A percentile compares a stretch with the other conserved stretches of the same genome.
phyloP scores from a whole-genome alignment of 2,888 invertebrate species.

The Baccha elongata region DNA sequence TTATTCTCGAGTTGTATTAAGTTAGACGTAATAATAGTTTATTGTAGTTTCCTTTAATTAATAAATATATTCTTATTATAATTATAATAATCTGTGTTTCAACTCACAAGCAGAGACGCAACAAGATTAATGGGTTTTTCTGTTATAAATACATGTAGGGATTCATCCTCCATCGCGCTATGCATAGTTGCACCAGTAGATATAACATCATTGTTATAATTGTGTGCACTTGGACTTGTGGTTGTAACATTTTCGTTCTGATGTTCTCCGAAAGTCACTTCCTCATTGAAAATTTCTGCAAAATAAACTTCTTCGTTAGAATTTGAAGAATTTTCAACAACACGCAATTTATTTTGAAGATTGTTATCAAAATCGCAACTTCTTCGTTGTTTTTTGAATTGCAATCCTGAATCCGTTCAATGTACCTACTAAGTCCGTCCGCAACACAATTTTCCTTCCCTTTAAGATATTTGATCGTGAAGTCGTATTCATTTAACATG shows the following conservation, averaged over 20 bases:
- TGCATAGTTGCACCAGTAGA: slow-evolving; percentile 6
- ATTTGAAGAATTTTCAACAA: neutral
- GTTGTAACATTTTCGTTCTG: slow-evolving; percentile 7
- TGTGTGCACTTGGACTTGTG: neutral
- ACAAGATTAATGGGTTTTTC: slow-evolving; percentile 29
- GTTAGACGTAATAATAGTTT: too few relatives aligned
- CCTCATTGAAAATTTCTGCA: slow-evolving; percentile 74
- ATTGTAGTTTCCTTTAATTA: too few relatives aligned
- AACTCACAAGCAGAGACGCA: too few relatives aligned
- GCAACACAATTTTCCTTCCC: too few relatives aligned
- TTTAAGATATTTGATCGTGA: slow-evolving; percentile 58
- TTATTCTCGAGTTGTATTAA: too few relatives aligned
- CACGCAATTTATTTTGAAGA: neutral
- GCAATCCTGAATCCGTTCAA: slow-evolving; percentile 75
- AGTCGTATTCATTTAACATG: slow-evolving; percentile 77
- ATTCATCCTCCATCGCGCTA: slow-evolving; percentile 11
- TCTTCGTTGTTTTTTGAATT: slow-evolving; percentile 5
- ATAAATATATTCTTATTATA: too few relatives aligned
- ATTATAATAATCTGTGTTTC: too few relatives aligned
- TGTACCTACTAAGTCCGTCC: too few relatives aligned
- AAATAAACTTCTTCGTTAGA: slow-evolving; percentile 12
- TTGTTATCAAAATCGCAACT: neutral
- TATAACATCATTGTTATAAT: neutral
- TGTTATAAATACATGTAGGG: slow-evolving; percentile 13
- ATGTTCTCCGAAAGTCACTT: too few relatives aligned